These are phyloP conservation scores for Rostratula benghalensis DNA, from an alignment of 2,113 vertebrate genomes.

Conservation along the genomic window DNA sequence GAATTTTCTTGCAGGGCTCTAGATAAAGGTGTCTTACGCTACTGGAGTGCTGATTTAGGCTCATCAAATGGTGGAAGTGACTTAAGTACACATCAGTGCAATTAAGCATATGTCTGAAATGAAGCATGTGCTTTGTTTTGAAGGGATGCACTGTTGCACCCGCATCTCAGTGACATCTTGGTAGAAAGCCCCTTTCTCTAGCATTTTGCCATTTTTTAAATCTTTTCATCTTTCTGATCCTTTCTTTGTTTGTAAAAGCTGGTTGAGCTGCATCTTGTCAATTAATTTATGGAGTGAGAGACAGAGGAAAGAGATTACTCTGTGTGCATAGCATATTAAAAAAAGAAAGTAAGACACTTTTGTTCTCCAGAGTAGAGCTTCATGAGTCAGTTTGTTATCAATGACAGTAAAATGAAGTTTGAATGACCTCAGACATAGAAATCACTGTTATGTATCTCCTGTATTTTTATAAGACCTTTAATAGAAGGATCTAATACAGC, in stretches of 20 bases:
- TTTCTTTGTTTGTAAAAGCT: neutral
- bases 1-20: neutral
- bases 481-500: neutral
- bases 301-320: neutral
- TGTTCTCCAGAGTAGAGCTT: neutral
- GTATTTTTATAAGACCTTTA: neutral
- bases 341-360: neutral
- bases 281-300: neutral
- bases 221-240: neutral
- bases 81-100: neutral
- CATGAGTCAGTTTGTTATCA: neutral
- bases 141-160: neutral
- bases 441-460: neutral
- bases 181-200: neutral
- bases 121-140: neutral
- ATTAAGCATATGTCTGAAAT: neutral
- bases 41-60: neutral
- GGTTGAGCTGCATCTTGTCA: neutral
- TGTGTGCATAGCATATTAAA: constrained; percentile 4
- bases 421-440: neutral
- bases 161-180: neutral
- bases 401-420: neutral
- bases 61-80: neutral
- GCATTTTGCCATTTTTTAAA: neutral
- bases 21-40: neutral